Evolutionary conservation across 2,797 vertebrate genomes (phyloP).

Genomic region (Catamblyrhynchus diadema): DNA sequence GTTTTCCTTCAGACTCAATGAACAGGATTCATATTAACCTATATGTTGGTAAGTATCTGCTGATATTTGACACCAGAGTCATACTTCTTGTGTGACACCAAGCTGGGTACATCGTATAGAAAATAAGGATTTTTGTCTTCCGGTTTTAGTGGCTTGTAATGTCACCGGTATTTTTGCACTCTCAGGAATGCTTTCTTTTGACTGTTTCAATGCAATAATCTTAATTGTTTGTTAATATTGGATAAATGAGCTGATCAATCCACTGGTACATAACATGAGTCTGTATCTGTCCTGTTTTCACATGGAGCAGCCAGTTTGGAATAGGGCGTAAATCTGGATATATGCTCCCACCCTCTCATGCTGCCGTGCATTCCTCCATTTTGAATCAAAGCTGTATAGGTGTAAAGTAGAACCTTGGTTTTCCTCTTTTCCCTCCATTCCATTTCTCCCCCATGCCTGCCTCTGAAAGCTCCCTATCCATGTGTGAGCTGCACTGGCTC

Average conservation of each 20-base stretch:
- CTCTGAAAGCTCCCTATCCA: background rate
- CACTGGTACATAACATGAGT: background rate
- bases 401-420: background rate
- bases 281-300: background rate
- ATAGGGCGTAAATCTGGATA: background rate
- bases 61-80: background rate
- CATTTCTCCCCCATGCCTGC: background rate
- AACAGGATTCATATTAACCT: background rate
- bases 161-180: background rate
- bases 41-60: background rate
- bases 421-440: background rate
- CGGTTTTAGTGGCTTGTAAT: background rate
- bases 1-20: background rate
- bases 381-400: background rate
- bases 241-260: background rate
- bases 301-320: background rate
- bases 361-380: background rate
- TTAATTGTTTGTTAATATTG: background rate
- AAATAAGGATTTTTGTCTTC: background rate
- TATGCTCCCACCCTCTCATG: background rate
- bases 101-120: background rate
- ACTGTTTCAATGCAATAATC: background rate
- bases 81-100: background rate
- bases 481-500: background rate
- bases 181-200: background rate